Conservation (phyloP, 2,797 vertebrate species). For the Poeciliopsis paucimaculata region DNA sequence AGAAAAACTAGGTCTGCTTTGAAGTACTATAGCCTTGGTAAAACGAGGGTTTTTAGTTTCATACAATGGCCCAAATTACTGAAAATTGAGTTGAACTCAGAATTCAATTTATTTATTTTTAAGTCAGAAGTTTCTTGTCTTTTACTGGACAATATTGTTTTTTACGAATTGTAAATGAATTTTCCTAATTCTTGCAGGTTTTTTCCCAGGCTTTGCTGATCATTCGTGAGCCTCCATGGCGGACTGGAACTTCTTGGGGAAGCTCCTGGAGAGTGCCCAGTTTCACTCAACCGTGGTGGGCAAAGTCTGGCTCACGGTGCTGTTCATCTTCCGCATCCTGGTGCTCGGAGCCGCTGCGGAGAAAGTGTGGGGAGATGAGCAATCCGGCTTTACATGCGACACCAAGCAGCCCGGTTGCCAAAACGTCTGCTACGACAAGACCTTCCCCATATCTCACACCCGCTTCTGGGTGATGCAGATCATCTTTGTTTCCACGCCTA, state of each 20-base stretch:
- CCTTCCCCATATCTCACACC: constrained; percentile 92
- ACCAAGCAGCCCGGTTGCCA: constrained; percentile 92
- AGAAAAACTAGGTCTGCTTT: not conserved
- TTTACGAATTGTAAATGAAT: not conserved
- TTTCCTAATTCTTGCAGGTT: constrained; percentile 38
- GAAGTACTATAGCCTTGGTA: not conserved
- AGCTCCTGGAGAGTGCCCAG: constrained; percentile 89
- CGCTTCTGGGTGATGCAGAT: constrained; percentile 95
- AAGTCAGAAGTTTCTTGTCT: not conserved
- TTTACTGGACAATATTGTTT: not conserved
- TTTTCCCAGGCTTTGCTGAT: constrained; percentile 44
- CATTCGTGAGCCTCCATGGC: constrained; percentile 78
- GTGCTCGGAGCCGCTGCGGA: constrained; percentile 86
- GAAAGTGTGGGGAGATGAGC: constrained; percentile 90
- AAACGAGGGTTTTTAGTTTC: not conserved
- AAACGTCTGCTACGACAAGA: constrained; percentile 90
- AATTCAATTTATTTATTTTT: not conserved
- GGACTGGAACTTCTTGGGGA: constrained; percentile 88
- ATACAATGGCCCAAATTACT: not conserved
- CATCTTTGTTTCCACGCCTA: constrained; percentile 90
- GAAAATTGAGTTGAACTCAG: not conserved
- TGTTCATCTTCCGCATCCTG: constrained; percentile 90
- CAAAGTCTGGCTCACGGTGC: constrained; percentile 89
- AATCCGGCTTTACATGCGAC: constrained; percentile 88
- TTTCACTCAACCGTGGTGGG: constrained; percentile 91